A percentile compares a stretch with the other conserved stretches of the same genome.
Evolutionary conservation across 2,888 invertebrate genomes (phyloP).

Genomic region (Chirona hameri): DNA sequence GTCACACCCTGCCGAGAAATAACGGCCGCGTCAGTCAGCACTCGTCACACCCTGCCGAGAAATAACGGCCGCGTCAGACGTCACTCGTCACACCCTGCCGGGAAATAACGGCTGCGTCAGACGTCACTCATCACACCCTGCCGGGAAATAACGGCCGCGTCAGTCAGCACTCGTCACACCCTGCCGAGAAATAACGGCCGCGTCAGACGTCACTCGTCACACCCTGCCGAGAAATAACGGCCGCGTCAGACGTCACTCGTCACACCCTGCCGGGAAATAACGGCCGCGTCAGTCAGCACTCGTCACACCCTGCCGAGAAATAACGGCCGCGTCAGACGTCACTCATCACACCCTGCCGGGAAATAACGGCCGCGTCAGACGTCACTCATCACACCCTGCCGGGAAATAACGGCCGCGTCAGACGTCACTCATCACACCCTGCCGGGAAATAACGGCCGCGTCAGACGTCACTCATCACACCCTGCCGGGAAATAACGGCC

Average conservation of each 20-base stretch:
- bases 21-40: neutral
- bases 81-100: conserved; percentile 23
- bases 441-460: neutral
- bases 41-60: neutral
- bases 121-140: conserved; percentile 23
- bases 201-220: neutral
- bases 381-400: conserved; percentile 24
- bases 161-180: conserved; percentile 5
- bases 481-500: neutral
- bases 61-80: neutral
- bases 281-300: neutral
- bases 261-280: neutral
- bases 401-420: neutral
- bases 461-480: neutral
- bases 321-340: neutral
- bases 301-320: neutral
- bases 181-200: neutral
- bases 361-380: neutral
- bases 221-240: neutral
- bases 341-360: conserved; percentile 8
- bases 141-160: neutral
- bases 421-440: conserved; percentile 11
- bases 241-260: neutral
- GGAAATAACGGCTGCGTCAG: neutral
- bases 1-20: neutral